Evolutionary conservation across 2,797 vertebrate species (phyloP), one percentile per base, ranked within the genome.

Genomic region (Pantherophis vulpinus): DNA sequence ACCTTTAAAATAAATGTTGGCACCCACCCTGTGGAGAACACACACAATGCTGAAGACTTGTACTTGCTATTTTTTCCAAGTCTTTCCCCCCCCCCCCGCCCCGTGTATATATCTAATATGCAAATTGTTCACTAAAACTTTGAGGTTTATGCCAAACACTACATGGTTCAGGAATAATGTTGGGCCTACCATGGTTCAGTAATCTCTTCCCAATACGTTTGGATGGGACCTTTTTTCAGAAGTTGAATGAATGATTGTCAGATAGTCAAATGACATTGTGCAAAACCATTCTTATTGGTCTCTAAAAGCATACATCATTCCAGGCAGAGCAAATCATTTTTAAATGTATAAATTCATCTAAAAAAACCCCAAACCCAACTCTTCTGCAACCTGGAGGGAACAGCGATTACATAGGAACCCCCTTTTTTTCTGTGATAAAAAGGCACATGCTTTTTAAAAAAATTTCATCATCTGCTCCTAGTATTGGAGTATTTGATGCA

Each of bases 41-140:
- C 14, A 4, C 0, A 1, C 74, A 86, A 54, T 42, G 16, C 0
- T 0, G 59, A 61, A 13, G 63, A 7, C 92, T 37, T 0, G 27
- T 23, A n/a, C 86, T 59, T 90, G 90, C 66, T 7, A 66, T 79
- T 23, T 16, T n/a, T 51, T 0, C 0, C 61, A 42, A 92, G 63
- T 25, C 37, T 11, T 12, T 25, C 2, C 18, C 8, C 51, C 7
- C 1, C 51, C 51, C 51, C 6, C 51, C 47, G 6, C 63, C 74
- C 20, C 9, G 3, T 23, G 4, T 47, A 47, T 25, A 47, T 83
- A 83, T 25, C 37, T 47, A 83, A 83, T 47, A 42, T 23, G 42
- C 20, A 47, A 47, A 89, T 54, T 88, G 92, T 89, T 86, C 51
- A 66, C 25, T 8, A n/a, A 91, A 58, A 51, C 87, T 55, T 90